phyloP scores from a whole-genome alignment of 2,797 vertebrate species.

The Xiphorhynchus erythropygius region DNA sequence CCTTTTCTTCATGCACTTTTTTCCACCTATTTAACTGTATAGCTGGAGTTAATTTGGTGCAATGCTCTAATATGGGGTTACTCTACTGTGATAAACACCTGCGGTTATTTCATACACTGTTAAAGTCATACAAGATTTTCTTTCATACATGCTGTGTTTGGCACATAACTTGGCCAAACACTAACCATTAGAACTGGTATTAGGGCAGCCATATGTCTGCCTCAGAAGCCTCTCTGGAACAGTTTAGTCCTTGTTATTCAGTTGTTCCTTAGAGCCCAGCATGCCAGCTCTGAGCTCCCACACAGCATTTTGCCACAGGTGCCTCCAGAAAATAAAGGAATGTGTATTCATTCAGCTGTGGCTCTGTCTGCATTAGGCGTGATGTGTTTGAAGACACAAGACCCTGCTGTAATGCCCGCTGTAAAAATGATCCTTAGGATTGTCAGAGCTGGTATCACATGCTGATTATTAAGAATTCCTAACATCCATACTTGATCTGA shows the following conservation, averaged over 20 bases:
- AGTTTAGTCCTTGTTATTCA: neutral
- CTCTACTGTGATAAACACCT: neutral
- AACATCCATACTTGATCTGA: neutral
- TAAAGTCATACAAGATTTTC: neutral
- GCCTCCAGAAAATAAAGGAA: neutral
- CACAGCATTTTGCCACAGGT: neutral
- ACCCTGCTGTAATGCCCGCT: neutral
- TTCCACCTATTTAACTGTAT: neutral
- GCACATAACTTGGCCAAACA: neutral
- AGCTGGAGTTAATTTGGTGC: neutral
- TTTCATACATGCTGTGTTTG: neutral
- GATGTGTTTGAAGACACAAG: neutral
- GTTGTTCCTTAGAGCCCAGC: neutral
- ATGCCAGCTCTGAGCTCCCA: neutral
- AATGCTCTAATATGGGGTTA: neutral
- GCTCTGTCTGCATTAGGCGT: neutral
- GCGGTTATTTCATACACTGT: neutral
- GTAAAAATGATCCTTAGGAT: neutral
- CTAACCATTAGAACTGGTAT: neutral
- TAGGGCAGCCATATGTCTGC: neutral
- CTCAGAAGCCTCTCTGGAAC: neutral
- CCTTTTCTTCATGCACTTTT: neutral
- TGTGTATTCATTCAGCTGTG: neutral
- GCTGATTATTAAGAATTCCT: neutral
- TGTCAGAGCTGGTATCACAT: neutral